phyloP scores from a whole-genome alignment of 2,113 vertebrate species.

The Orycteropus afer region DNA sequence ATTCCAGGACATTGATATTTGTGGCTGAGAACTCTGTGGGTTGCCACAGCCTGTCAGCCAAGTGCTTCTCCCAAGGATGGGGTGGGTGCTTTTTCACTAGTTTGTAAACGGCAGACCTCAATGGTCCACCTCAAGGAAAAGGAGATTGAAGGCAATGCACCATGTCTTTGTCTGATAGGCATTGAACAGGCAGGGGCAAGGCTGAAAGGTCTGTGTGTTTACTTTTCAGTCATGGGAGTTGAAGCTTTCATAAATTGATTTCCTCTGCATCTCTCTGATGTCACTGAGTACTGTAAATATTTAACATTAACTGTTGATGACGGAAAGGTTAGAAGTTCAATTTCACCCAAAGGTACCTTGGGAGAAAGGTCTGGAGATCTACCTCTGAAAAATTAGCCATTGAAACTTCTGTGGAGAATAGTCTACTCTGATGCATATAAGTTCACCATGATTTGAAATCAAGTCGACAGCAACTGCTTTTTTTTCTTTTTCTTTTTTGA shows the following conservation, averaged over 20 bases:
- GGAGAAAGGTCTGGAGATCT: too few relatives aligned
- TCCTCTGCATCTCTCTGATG: background rate
- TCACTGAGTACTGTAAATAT: background rate
- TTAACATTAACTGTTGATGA: too few relatives aligned
- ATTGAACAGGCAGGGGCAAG: background rate
- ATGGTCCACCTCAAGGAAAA: background rate
- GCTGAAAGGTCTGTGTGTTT: background rate
- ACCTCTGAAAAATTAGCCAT: too few relatives aligned
- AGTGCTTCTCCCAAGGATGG: background rate
- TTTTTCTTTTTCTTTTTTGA: too few relatives aligned
- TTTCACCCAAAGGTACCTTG: too few relatives aligned
- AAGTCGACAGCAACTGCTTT: too few relatives aligned
- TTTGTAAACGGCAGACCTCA: background rate
- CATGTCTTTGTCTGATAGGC: background rate
- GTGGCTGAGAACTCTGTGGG: constrained; percentile 40
- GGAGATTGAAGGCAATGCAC: background rate
- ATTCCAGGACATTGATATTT: background rate
- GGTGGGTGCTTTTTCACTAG: background rate
- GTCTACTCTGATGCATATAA: too few relatives aligned
- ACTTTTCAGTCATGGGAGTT: background rate
- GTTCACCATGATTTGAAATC: too few relatives aligned
- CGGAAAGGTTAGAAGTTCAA: too few relatives aligned
- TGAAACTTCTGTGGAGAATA: too few relatives aligned
- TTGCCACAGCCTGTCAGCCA: background rate
- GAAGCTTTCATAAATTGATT: background rate